Percentiles rank a stretch among this genome's conserved stretches.
These are phyloP conservation scores for Blomia tropicalis DNA, from an alignment of 2,888 invertebrate genomes.

Conservation along the genomic window DNA sequence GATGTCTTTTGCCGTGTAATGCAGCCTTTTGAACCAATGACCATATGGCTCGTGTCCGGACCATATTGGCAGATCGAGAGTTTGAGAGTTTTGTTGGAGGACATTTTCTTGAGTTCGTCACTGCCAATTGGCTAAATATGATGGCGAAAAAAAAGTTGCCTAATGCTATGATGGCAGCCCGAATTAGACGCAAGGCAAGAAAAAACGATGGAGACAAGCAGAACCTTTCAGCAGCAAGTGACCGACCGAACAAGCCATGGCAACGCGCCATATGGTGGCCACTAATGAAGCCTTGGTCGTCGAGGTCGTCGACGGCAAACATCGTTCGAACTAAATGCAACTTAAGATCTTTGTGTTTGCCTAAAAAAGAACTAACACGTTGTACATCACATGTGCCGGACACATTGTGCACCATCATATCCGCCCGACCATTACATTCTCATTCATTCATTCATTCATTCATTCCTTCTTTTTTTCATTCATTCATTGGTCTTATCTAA, in stretches of 20 bases:
- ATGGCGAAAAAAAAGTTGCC: not conserved
- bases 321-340: too few species aligned
- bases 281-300: constrained; percentile 7
- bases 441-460: too few species aligned
- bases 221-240: constrained; percentile 13
- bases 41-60: constrained; percentile 11
- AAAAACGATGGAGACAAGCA: too few species aligned
- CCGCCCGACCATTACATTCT: not conserved
- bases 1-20: too few species aligned
- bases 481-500: too few species aligned
- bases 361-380: constrained; percentile 6
- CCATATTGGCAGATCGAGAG: not conserved
- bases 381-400: constrained; percentile 15
- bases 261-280: constrained; percentile 14
- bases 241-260: constrained; percentile 10
- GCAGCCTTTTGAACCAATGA: too few species aligned
- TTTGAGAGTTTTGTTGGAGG: too few species aligned
- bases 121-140: not conserved
- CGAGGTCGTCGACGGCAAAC: too few species aligned
- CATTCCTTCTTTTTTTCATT: too few species aligned
- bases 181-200: constrained; percentile 11
- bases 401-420: constrained; percentile 15
- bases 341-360: too few species aligned
- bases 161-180: too few species aligned
- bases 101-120: constrained; percentile 1